Conservation (phyloP, 2,888 invertebrate genomes). For the Drosophila hawaiiensis region DNA sequence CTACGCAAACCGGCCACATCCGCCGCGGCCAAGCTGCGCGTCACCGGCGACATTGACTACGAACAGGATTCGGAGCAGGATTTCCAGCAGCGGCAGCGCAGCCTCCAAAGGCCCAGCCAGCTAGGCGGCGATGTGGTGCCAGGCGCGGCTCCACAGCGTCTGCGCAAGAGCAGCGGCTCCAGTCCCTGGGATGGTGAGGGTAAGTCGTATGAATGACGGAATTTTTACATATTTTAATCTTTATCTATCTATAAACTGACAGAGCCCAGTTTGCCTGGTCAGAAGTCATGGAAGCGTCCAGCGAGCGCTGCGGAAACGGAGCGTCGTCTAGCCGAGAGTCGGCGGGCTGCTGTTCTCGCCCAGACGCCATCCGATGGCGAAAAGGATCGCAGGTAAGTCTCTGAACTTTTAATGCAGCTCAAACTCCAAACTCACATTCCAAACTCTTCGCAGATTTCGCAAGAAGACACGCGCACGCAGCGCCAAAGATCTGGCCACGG, state of each 20-base stretch:
- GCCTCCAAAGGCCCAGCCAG: conserved; percentile 83
- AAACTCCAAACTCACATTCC: not conserved
- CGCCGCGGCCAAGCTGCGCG: conserved; percentile 79
- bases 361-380: conserved; percentile 86
- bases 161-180: conserved; percentile 85
- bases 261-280: conserved; percentile 80
- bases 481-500: conserved; percentile 60
- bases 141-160: conserved; percentile 66
- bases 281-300: conserved; percentile 87
- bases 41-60: conserved; percentile 86
- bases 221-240: not conserved
- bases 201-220: conserved; percentile 30
- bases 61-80: conserved; percentile 86
- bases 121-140: conserved; percentile 64
- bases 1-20: conserved; percentile 83
- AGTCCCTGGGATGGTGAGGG: conserved; percentile 87
- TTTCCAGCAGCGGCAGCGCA: conserved; percentile 80
- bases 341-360: conserved; percentile 73
- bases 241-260: not conserved
- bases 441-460: conserved; percentile 77
- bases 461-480: conserved; percentile 86
- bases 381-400: conserved; percentile 86
- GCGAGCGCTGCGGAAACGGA: conserved; percentile 87
- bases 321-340: conserved; percentile 85
- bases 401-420: not conserved